phyloP scores from a whole-genome alignment of 2,797 vertebrate species.

The Lemur catta region DNA sequence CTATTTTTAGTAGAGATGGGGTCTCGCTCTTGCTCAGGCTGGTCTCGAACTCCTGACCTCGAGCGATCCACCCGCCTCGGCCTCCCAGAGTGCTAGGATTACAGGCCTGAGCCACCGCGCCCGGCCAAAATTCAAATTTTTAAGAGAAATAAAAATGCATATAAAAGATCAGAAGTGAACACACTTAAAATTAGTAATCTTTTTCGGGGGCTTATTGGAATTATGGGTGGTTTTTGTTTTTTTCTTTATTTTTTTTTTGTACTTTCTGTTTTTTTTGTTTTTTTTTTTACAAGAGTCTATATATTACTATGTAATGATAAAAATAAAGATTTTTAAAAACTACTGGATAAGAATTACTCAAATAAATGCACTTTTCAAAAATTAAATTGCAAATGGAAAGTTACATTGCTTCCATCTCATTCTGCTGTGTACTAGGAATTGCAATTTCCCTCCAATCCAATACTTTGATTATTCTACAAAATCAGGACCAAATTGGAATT shows the following conservation, averaged over 20 bases:
- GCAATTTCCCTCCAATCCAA: not conserved
- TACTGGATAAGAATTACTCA: not conserved
- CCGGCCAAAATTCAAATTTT: not conserved
- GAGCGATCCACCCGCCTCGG: too few species aligned
- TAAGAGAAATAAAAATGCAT: not conserved
- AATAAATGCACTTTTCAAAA: not conserved
- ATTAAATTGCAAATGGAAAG: not conserved
- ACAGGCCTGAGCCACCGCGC: too few species aligned
- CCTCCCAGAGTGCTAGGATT: too few species aligned
- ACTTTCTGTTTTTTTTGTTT: not conserved
- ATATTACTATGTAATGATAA: slow-evolving; percentile 1
- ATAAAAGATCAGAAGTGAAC: not conserved
- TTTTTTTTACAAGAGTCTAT: not conserved
- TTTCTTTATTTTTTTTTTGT: not conserved
- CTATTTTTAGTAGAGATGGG: too few species aligned
- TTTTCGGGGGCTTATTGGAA: not conserved
- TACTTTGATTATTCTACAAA: not conserved
- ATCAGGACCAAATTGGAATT: not conserved
- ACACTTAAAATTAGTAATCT: not conserved
- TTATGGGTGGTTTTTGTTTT: not conserved
- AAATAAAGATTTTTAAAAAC: not conserved
- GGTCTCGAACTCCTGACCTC: too few species aligned
- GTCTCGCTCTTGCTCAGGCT: too few species aligned
- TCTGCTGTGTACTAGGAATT: not conserved
- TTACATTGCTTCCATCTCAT: not conserved